Evolutionary conservation across 37 sponge, comb jelly and placozoan species (phyloP), one percentile per base, ranked within the genome.

Genomic region (Hexactinellida sp.): DNA sequence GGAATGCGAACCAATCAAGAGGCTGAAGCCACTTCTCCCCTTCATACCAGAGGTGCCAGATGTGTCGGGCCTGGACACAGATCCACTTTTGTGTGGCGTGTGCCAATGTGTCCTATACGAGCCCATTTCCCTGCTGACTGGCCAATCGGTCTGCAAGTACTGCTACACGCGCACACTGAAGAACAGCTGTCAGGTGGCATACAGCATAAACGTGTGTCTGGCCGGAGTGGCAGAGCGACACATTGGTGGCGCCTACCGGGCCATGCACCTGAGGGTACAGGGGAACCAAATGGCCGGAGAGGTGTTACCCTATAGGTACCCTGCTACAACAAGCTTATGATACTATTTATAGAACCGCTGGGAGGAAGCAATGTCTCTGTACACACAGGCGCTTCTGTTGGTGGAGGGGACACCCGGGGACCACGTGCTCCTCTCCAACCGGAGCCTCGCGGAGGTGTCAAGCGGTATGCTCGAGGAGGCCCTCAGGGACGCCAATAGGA

Each of bases 361-460:
- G 76, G 76, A 63, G 34, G 76, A 63, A 7, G 76, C 76, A 7
- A n/a, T 63, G 34, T 23, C 25, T 32, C 3, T 23, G 5, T 63
- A 63, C 30, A 63, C 28, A 10, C 76, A n/a, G 76, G 5, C 76
- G 3, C 76, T 63, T 21, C 28, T 21, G 28, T 23, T 63, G 76
- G 5, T 63, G 30, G 76, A n/a, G 34, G 30, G 76, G 21, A n/a
- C 19, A 1, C 21, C 30, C 3, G 76, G 76, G 38, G 94, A 93
- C 38, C 91, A 93, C 38, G 38, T 91, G 38, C 91, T 91, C 36
- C 86, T 89, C 7, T 88, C 92, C 63, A 93, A 93, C 84, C 38
- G 91, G 0, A 89, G 92, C 3, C n/a, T 83, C 0, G 90, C 94
- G 0, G 84, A 86, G 76, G 54, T 93, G 23, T 87, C 89, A 23